Evolutionary conservation across 2,113 vertebrate species (phyloP).

Genomic region (Natator depressus): DNA sequence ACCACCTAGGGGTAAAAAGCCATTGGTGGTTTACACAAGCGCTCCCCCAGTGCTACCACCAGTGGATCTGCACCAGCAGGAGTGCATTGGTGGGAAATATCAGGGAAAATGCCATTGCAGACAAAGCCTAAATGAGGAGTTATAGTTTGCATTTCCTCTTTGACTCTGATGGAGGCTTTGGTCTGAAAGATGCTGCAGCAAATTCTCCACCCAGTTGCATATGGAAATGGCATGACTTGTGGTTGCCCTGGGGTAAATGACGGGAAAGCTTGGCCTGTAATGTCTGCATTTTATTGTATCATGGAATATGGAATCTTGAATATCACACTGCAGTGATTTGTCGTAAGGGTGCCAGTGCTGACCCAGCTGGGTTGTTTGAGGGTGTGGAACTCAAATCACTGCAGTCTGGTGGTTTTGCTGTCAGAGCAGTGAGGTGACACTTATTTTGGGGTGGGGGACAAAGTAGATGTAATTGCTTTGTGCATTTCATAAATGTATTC

Average conservation of each 20-base stretch:
- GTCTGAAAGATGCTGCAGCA: neutral
- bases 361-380: neutral
- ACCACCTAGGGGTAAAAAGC: neutral
- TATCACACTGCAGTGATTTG: fast-evolving
- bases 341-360: neutral
- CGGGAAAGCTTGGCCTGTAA: neutral
- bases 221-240: neutral
- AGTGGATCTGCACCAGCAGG: neutral
- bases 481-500: neutral
- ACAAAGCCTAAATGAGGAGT: neutral
- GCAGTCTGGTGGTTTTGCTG: neutral
- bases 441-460: neutral
- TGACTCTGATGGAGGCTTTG: neutral
- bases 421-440: neutral
- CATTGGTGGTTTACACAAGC: neutral
- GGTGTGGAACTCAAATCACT: neutral
- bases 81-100: neutral
- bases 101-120: neutral
- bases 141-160: neutral
- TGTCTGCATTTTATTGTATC: neutral
- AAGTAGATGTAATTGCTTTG: neutral
- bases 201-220: neutral
- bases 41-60: neutral
- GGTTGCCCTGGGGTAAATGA: fast-evolving
- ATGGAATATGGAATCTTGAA: neutral